A percentile compares a stretch with the other conserved stretches of the same genome.
These are phyloP conservation scores for Panagrolaimus sp. DNA, from an alignment of 1,140 invertebrate genomes.

Conservation along the genomic window DNA sequence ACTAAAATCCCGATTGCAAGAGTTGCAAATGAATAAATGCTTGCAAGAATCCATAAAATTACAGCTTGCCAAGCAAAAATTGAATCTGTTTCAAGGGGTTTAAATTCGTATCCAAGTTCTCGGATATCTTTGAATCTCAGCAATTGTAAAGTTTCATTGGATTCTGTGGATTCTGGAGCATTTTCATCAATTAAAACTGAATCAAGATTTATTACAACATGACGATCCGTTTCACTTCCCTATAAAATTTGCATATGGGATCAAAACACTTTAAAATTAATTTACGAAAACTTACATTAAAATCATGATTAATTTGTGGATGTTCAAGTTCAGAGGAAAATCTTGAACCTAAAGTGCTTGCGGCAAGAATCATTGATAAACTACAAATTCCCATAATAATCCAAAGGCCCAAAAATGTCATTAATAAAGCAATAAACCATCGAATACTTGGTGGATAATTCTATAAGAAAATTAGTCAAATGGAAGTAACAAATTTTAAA, in stretches of 20 bases:
- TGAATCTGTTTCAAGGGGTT: constrained; percentile 27
- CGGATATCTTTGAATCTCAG: constrained; percentile 30
- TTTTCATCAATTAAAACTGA: constrained; percentile 6
- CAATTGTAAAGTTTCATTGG: constrained; percentile 19
- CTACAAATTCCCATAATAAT: not conserved
- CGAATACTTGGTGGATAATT: not conserved
- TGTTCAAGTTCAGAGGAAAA: not conserved
- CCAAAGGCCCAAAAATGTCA: not conserved
- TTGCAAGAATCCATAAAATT: constrained; percentile 13
- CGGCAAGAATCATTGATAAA: not conserved
- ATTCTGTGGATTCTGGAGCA: not conserved
- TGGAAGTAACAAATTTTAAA: not conserved
- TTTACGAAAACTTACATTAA: not conserved
- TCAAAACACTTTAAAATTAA: not conserved
- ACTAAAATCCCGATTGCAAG: not conserved
- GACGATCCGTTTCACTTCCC: not conserved
- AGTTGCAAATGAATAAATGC: not conserved
- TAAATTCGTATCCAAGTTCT: constrained; percentile 38
- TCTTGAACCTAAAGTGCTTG: not conserved
- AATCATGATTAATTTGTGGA: constrained; percentile 4
- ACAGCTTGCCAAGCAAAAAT: constrained; percentile 21
- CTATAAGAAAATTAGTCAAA: not conserved
- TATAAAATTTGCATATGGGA: not conserved
- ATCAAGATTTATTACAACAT: constrained; percentile 11
- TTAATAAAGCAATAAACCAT: not conserved